These are phyloP conservation scores for Ochropleura leucogaster DNA, from an alignment of 2,888 invertebrate species.

Conservation along the genomic window DNA sequence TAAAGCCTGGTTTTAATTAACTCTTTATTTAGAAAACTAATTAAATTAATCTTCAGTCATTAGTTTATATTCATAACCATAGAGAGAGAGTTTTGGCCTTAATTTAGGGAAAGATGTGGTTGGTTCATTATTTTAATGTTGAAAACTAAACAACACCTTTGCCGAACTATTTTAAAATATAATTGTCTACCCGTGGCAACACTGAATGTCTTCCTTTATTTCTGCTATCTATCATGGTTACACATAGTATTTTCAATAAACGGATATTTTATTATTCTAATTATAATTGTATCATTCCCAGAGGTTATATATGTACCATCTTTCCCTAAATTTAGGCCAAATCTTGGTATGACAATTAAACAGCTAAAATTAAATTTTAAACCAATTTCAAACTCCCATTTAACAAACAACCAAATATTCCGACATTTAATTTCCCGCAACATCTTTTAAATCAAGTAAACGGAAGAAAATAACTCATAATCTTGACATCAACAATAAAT, in stretches of 20 bases:
- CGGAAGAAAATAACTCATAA: conserved; percentile 60
- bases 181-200: no score
- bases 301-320: no score
- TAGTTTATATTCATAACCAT: not conserved
- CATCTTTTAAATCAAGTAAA: conserved; percentile 47
- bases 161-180: no score
- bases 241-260: no score
- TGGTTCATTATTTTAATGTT: no score
- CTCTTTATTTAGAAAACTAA: not conserved
- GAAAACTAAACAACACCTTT: no score
- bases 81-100: not conserved
- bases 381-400: conserved; percentile 4
- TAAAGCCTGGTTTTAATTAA: not conserved
- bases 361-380: not conserved
- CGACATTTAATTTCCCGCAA: conserved; percentile 34
- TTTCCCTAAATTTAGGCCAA: not conserved
- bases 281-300: no score
- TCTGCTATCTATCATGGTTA: no score
- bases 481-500: conserved; percentile 71
- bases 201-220: no score
- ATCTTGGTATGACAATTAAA: not conserved
- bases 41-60: not conserved
- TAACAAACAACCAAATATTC: conserved; percentile 19
- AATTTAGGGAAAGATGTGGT: not conserved
- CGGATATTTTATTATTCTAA: no score